Base-by-base conservation (phyloP, 2,797 vertebrate species). In the Emydoidea blandingii region DNA sequence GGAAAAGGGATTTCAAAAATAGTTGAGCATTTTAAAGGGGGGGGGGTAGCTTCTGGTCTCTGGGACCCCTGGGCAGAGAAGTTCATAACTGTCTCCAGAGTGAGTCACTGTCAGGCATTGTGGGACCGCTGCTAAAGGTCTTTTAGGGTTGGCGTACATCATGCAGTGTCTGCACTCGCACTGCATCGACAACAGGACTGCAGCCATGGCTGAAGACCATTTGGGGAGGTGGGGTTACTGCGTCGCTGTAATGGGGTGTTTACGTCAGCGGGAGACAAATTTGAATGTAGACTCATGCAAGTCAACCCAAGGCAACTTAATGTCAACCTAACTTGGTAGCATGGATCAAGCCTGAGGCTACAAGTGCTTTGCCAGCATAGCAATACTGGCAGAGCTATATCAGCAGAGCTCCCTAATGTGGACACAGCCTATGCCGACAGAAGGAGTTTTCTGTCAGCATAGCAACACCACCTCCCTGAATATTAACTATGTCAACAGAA, bases 151-250 rank as follows among this genome's bases (percentile, higher is more conserved):
- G n/a, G 62, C 8, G 9, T 37, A 37, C 16, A 34, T n/a, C 31
- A 34, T 68, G 34, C 18, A 62, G 27, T 34, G 14, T 59, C 57
- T 59, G 12, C 57, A 59, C 57, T 59, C 5, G 3, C 12, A 65
- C 4, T 8, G 31, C 62, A 2, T 65, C 34, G 1, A 65, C 62
- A 7, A 9, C 8, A 19, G 62, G 16, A 31, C 2, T 3, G 4
- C 34, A 9, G 34, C 62, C 62, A 37, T 68, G 62, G 8, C 18
- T 37, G 34, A 68, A n/a, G 7, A 68, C 62, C 9, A 8, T 68
- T 34, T 37, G 62, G 34, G 16, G 34, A 68, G 16, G 34, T 18
- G 8, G 62, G n/a, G 16, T 37, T 10, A 68, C 5, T 37, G 34
- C n/a, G 1, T 68, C 4, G 8, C 62, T 9, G 62, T n/a, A 37